Conservation (phyloP, 1,140 invertebrate genomes). For the Bombus pyrosoma region DNA sequence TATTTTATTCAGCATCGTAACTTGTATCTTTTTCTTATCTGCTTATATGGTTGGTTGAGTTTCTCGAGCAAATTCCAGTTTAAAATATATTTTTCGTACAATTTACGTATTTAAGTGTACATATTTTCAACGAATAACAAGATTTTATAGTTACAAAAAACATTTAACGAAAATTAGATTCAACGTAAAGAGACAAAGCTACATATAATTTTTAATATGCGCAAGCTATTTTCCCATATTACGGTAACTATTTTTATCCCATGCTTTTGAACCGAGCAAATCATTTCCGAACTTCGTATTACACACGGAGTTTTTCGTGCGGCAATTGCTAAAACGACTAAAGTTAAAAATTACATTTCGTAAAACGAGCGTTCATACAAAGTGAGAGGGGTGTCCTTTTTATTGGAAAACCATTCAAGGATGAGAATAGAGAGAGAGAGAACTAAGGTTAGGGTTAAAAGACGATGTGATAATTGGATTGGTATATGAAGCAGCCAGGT, state of each 20-base stretch:
- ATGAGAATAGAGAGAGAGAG: not conserved
- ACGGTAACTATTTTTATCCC: too few relatives aligned
- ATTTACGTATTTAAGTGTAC: too few relatives aligned
- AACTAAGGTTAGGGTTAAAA: conserved; percentile 55
- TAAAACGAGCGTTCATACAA: not conserved
- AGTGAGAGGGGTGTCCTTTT: conserved; percentile 32
- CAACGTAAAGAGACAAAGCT: not conserved
- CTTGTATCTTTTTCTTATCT: not conserved
- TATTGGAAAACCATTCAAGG: conserved; percentile 69
- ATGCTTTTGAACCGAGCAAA: not conserved
- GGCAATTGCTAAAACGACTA: conserved; percentile 8
- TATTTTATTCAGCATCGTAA: not conserved
- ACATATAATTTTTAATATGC: too few relatives aligned
- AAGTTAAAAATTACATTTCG: conserved; percentile 22
- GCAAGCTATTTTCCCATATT: too few relatives aligned
- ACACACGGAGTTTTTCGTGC: not conserved
- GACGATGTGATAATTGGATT: conserved; percentile 67
- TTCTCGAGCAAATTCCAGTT: too few relatives aligned
- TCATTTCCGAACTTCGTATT: conserved; percentile 13
- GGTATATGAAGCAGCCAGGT: conserved; percentile 51
- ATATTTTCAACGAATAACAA: not conserved
- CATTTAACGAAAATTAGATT: not conserved
- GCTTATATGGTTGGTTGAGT: not conserved
- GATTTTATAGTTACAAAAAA: not conserved
- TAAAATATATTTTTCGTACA: too few relatives aligned